These are phyloP conservation scores for Leptopterna dolabrata DNA, from an alignment of 2,888 invertebrate genomes.

Conservation along the genomic window DNA sequence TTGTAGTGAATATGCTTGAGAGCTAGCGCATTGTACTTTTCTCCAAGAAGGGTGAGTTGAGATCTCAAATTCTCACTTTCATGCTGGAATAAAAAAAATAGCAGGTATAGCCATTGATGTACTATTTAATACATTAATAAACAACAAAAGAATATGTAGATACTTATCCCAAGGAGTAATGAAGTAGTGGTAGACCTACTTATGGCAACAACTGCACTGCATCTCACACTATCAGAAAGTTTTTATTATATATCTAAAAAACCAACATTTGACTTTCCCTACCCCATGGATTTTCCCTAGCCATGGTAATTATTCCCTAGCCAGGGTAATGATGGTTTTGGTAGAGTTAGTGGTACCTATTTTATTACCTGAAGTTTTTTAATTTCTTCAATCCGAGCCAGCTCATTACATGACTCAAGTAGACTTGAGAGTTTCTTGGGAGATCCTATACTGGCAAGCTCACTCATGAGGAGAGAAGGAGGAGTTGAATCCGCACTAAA, in stretches of 20 bases:
- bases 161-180: too few species aligned
- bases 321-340: too few species aligned
- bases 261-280: too few species aligned
- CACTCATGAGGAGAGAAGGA: constrained; percentile 65
- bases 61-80: constrained; percentile 64
- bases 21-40: constrained; percentile 65
- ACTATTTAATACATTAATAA: neutral
- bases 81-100: constrained; percentile 61
- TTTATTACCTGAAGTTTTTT: constrained; percentile 64
- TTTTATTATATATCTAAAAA: too few species aligned
- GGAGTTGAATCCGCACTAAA: constrained; percentile 65
- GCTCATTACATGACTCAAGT: constrained; percentile 64
- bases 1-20: constrained; percentile 65
- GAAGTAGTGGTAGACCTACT: neutral
- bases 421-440: constrained; percentile 64
- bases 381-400: constrained; percentile 64
- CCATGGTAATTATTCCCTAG: too few species aligned
- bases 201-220: neutral
- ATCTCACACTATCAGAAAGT: too few species aligned
- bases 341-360: too few species aligned
- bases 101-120: neutral
- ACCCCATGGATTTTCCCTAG: too few species aligned
- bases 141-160: neutral
- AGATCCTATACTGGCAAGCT: constrained; percentile 63
- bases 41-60: constrained; percentile 64